Evolutionary conservation across 2,113 vertebrate genomes (phyloP).

Genomic region (Oreochromis niloticus): DNA sequence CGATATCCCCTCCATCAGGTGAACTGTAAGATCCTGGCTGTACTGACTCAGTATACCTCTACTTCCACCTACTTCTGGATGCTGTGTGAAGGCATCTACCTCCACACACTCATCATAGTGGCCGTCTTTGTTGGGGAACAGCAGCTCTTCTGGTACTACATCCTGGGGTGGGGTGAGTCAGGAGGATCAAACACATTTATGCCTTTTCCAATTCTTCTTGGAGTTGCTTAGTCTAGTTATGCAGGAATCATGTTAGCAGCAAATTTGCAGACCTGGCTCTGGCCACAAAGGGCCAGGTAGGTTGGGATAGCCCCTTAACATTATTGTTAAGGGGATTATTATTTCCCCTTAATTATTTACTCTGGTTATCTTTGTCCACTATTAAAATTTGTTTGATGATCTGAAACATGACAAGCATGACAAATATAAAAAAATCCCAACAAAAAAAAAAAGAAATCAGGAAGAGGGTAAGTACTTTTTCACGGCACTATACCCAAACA

Average conservation of each 20-base stretch:
- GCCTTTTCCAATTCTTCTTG: not conserved
- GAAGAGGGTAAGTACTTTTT: not conserved
- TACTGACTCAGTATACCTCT: conserved; percentile 60
- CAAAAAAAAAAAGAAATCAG: not conserved
- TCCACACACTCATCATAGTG: conserved; percentile 80
- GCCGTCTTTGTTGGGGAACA: conserved; percentile 78
- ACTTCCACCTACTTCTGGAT: conserved; percentile 78
- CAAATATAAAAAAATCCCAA: not conserved
- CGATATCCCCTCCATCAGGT: conserved; percentile 42
- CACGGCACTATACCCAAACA: not conserved
- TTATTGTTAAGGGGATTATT: not conserved
- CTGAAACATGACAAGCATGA: not conserved
- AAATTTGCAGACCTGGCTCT: not conserved
- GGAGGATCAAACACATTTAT: not conserved
- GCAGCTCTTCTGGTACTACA: conserved; percentile 76
- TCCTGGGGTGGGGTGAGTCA: conserved; percentile 78
- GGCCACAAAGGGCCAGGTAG: not conserved
- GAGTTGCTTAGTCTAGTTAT: not conserved
- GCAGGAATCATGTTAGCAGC: not conserved
- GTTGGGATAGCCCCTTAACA: not conserved
- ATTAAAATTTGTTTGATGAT: not conserved
- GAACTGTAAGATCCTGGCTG: conserved; percentile 71
- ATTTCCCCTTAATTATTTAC: not conserved
- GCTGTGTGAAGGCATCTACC: conserved; percentile 80
- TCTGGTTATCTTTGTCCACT: not conserved